Percentiles rank a stretch among this genome's conserved stretches.
phyloP scores from a whole-genome alignment of 2,888 invertebrate species.

The Lasioglossum leucozonium region DNA sequence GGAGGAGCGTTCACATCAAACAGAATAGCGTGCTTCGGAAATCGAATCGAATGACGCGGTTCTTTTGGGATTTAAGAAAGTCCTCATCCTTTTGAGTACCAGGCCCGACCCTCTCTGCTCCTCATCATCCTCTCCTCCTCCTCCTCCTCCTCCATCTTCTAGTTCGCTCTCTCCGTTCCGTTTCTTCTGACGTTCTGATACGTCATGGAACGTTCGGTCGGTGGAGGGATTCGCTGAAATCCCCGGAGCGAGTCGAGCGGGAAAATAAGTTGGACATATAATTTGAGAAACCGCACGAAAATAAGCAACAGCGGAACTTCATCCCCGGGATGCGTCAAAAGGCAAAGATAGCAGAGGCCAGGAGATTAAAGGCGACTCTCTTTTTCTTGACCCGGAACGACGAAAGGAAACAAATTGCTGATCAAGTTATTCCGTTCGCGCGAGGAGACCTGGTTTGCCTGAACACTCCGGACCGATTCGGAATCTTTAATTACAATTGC shows the following conservation, averaged over 20 bases:
- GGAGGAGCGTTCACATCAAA: constrained; percentile 47
- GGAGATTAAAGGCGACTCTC: constrained; percentile 68
- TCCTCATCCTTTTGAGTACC: constrained; percentile 62
- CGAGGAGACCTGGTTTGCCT: not conserved
- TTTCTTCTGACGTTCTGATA: constrained; percentile 35
- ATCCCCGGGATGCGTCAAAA: constrained; percentile 57
- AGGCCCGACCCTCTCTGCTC: not conserved
- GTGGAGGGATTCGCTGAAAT: constrained; percentile 68
- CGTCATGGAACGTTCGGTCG: constrained; percentile 64
- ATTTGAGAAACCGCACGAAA: constrained; percentile 74
- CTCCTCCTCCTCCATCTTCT: not conserved
- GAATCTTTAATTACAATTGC: constrained; percentile 65
- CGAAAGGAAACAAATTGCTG: constrained; percentile 45
- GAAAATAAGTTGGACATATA: constrained; percentile 78
- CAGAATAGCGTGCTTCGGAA: constrained; percentile 53
- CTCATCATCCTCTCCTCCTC: not conserved
- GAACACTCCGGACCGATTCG: too few species aligned
- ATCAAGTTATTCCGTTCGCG: constrained; percentile 67
- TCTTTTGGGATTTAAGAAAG: constrained; percentile 71
- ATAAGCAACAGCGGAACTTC: constrained; percentile 67
- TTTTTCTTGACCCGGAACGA: not conserved
- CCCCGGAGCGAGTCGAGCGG: constrained; percentile 62
- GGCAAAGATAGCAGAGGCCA: constrained; percentile 60
- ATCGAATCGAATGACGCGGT: constrained; percentile 72
- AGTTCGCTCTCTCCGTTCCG: constrained; percentile 8